Evolutionary conservation across 2,113 vertebrate genomes (phyloP).

Genomic region (Beaufortia kweichowensis): DNA sequence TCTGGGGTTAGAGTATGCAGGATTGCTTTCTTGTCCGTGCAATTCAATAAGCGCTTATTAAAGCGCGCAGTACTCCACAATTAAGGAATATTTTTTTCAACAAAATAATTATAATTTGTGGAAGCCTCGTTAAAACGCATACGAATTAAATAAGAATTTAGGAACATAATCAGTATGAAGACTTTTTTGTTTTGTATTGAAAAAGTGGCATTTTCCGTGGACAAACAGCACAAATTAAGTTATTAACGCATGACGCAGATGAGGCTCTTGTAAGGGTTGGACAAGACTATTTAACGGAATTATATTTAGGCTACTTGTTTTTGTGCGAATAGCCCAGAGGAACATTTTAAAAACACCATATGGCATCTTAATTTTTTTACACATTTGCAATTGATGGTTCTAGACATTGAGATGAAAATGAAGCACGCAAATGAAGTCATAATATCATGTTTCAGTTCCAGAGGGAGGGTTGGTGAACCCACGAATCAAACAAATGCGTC

Average conservation of each 20-base stretch:
- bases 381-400: not conserved
- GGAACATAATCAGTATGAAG: not conserved
- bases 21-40: slow-evolving; percentile 82
- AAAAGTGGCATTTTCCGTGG: not conserved
- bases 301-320: not conserved
- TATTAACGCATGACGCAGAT: not conserved
- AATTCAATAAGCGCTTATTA: slow-evolving; percentile 83
- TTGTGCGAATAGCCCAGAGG: not conserved
- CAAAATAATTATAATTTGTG: not conserved
- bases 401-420: not conserved
- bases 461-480: not conserved
- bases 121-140: not conserved
- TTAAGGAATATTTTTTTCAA: not conserved
- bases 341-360: not conserved
- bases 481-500: not conserved
- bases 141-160: not conserved
- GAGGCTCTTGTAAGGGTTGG: not conserved
- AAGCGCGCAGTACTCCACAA: slow-evolving; percentile 46
- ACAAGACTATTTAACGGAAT: not conserved
- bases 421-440: slow-evolving; percentile 7
- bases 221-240: not conserved
- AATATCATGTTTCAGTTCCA: slow-evolving; percentile 1
- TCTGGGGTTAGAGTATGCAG: slow-evolving; percentile 86
- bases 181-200: not conserved
- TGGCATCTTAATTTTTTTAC: not conserved